Percentiles rank a stretch among this genome's conserved stretches.
Conservation (phyloP, 2,888 invertebrate genomes). For the Steinernema hermaphroditum region DNA sequence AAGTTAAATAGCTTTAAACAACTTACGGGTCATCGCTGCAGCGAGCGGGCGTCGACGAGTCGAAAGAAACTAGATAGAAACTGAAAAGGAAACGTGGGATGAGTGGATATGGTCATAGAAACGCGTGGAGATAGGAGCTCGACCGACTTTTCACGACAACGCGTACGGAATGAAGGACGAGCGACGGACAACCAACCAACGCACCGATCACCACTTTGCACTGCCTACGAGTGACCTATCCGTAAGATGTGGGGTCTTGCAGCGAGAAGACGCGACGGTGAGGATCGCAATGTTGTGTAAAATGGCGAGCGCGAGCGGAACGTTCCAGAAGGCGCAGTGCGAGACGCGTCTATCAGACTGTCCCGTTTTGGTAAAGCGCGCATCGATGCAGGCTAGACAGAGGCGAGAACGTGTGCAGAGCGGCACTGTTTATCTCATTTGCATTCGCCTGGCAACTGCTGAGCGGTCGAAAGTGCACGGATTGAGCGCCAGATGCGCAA, state of each 20-base stretch:
- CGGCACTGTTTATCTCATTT: no score
- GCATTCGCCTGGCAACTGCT: no score
- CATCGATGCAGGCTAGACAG: no score
- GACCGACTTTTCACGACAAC: neutral
- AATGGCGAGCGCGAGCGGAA: neutral
- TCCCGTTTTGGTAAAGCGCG: no score
- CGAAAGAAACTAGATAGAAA: neutral
- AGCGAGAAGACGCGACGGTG: neutral
- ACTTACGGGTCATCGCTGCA: slow-evolving; percentile 23
- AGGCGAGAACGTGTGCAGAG: no score
- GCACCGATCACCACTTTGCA: neutral
- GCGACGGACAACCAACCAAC: neutral
- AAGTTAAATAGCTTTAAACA: neutral
- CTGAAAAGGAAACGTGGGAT: neutral
- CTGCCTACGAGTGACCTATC: neutral
- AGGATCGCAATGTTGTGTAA: slow-evolving; percentile 2
- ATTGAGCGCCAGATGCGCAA: no score
- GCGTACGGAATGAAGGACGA: neutral
- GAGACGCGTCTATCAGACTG: no score
- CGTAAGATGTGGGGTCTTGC: neutral
- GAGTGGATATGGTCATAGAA: neutral
- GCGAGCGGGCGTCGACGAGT: neutral
- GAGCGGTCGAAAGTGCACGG: no score
- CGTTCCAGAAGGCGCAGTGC: slow-evolving; percentile 4
- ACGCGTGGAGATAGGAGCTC: neutral